Base-by-base conservation (phyloP, 64 coral and sea anemone genomes). In the Montipora cactus region DNA sequence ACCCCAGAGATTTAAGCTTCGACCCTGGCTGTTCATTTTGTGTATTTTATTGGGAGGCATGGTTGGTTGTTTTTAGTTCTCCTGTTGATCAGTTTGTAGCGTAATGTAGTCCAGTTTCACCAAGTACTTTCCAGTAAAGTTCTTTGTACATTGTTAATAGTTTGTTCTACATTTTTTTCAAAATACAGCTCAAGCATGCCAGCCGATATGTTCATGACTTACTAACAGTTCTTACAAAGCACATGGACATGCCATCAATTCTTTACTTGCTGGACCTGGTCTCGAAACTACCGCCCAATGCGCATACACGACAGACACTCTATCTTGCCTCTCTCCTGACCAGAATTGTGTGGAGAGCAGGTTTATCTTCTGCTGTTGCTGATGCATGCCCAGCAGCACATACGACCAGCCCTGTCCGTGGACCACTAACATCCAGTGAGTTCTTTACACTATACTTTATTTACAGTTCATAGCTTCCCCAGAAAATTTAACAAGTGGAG, bases 201-300 rank as follows among this genome's bases (percentile, higher is more conserved):
- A 99, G 97, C 57, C 95, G 97, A 68, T 96, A 99, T 90, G 97
- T 99, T 11, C 97, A 99, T 47, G 97, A 99, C 76, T 64, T 96
- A 59, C 50, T 99, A 25, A 99, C 95, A 52, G 92, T 92, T 57
- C 59, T 99, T 6, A 94, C 97, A 16, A 99, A 99, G 89, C 97
- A 96, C 62, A 90, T 99, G 79, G 92, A 96, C 50, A 96, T 96
- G 91, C 89, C 77, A 4, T 94, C 92, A 12, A 99, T 99, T 16
- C 79, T 91, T 15, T 99, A 99, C 62, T 84, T 99, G 16, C 47
- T 99, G 89, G 95, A 90, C 53, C 25, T 96, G 68, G 95, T 94
- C 10, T 99, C 97, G 47, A 96, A 83, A 21, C 61, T 99, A 18
- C 95, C 88, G 6, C 95, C 95, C 18, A 70, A 68, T 4, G 72